These are phyloP conservation scores for Chamaetylas fuelleborni DNA, from an alignment of 2,113 vertebrate species.

Conservation along the genomic window DNA sequence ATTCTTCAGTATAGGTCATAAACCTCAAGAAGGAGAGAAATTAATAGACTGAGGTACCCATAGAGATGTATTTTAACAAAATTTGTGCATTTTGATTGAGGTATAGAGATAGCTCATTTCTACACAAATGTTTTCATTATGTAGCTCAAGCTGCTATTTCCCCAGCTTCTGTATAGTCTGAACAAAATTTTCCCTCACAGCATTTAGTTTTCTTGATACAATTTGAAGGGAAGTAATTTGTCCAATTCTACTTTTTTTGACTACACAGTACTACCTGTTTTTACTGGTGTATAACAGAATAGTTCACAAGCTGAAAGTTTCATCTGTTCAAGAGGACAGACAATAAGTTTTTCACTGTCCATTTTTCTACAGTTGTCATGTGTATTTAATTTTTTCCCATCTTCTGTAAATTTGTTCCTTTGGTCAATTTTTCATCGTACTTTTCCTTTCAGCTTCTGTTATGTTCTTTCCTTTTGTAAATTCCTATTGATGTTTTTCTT, in stretches of 20 bases:
- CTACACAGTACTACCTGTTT: background rate
- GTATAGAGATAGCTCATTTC: background rate
- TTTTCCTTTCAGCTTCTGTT: background rate
- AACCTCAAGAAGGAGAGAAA: background rate
- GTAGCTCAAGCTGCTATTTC: background rate
- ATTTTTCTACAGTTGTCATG: background rate
- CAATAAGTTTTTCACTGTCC: background rate
- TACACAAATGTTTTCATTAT: background rate
- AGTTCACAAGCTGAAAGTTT: background rate
- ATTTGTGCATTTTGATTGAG: background rate
- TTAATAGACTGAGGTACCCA: background rate
- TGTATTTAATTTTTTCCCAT: background rate
- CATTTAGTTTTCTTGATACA: background rate
- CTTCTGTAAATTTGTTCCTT: background rate
- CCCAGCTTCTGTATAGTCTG: background rate
- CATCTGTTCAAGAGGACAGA: background rate
- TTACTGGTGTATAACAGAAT: background rate
- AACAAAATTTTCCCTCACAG: background rate
- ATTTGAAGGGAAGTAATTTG: background rate
- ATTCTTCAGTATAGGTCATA: background rate
- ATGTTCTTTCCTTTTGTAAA: background rate
- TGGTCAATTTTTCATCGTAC: background rate
- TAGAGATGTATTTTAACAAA: background rate
- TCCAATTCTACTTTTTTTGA: background rate
- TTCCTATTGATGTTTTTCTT: background rate